Evolutionary conservation across 23 tunicate species (phyloP), one percentile per base, ranked within the genome.

Genomic region (Oikopleura dioica): DNA sequence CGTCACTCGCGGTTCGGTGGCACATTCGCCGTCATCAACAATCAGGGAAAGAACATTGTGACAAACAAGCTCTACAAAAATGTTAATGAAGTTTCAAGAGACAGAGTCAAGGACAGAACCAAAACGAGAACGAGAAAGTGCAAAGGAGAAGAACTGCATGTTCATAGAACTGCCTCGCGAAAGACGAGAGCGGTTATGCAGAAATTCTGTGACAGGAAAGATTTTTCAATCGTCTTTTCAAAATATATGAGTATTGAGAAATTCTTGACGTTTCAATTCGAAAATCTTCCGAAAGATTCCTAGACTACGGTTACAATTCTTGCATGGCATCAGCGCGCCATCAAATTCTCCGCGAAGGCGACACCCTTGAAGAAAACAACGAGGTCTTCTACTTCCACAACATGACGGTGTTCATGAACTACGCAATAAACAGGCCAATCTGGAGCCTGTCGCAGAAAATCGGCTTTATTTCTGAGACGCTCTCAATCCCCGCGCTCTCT

Each of bases 381-480:
- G 72, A 63, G 33, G 72, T 63, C 33, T 63, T 63, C 26, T 63
- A 63, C 26, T 63, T 63, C 33, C 72, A 63, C 33, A 63, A 63
- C 26, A 63, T 63, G 72, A 63, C 16, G 26, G 72, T 63, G 16
- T 63, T 63, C 72, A 63, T 63, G 72, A 16, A 4, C 33, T 63
- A 63, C 26, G 72, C 33, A 28, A 63, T 63, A 31, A 31, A 23
- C 16, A 63, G 72, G 33, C 72, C 72, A 24, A 63, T 63, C 33
- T 63, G 72, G 72, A 21, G 30, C 4, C 2, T 63, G 30, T 23
- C 72, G 26, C 33, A 63, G 26, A 63, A 63, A 28, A 31, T 63
- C 72, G 72, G 72, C 2, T 63, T 63, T 63, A 31, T 63, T 23
- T 63, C 72, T 31, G 72, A 63, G 33, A 63, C 72, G 72, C 26